These are phyloP conservation scores for Paguma larvata DNA, from an alignment of 2,797 vertebrate genomes.

Conservation along the genomic window DNA sequence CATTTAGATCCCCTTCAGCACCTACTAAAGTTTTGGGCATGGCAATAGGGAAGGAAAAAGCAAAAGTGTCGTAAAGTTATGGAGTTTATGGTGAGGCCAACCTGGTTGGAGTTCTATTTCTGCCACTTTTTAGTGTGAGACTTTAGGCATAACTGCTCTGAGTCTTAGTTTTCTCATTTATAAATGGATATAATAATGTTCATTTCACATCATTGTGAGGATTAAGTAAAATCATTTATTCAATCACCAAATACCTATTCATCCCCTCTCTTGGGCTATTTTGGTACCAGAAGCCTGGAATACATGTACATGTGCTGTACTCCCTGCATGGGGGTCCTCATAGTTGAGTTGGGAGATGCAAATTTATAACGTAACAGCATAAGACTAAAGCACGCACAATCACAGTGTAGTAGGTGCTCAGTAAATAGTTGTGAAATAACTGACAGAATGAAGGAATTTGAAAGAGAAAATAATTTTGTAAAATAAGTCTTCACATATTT, in stretches of 20 bases:
- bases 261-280: neutral
- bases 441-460: neutral
- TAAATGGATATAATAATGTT: neutral
- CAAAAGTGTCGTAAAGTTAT: neutral
- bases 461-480: neutral
- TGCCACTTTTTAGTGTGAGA: neutral
- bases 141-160: neutral
- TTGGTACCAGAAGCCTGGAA: neutral
- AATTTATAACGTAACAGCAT: neutral
- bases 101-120: neutral
- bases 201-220: neutral
- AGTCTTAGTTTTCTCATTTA: neutral
- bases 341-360: neutral
- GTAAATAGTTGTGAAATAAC: neutral
- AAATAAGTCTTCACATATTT: neutral
- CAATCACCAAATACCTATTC: neutral
- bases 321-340: neutral
- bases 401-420: neutral
- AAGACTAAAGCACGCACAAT: neutral
- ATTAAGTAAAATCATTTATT: constrained; percentile 16
- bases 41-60: neutral
- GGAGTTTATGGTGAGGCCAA: neutral
- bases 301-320: neutral
- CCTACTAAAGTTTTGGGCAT: neutral
- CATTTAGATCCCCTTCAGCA: neutral